A percentile compares a stretch with the other conserved stretches of the same genome.
phyloP scores from a whole-genome alignment of 2,888 invertebrate genomes.

The Dinocampus coccinellae region DNA sequence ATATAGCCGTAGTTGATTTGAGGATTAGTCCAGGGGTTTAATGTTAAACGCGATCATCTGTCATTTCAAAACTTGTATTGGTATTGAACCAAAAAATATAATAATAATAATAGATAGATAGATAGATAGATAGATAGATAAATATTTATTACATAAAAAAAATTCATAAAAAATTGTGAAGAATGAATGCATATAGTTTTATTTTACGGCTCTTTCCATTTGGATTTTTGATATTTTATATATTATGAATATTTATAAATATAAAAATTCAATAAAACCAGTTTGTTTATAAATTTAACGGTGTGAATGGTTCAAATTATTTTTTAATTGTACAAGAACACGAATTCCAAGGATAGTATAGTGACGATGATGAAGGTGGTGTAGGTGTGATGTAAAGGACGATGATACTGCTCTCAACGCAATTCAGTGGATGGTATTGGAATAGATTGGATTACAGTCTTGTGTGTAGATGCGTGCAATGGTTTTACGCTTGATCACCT shows the following conservation, averaged over 20 bases:
- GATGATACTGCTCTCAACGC: constrained; percentile 11
- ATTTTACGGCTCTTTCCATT: too few species aligned
- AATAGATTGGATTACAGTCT: constrained; percentile 30
- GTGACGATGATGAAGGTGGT: too few species aligned
- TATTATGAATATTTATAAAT: not conserved
- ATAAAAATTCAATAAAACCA: too few species aligned
- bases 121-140: too few species aligned
- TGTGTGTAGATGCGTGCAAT: constrained; percentile 27
- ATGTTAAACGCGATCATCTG: not conserved
- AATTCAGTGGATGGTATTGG: constrained; percentile 11
- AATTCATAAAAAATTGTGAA: not conserved
- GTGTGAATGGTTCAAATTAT: constrained; percentile 13
- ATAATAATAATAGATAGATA: too few species aligned
- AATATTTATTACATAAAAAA: too few species aligned
- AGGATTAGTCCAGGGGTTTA: constrained; percentile 1
- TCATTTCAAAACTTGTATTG: not conserved
- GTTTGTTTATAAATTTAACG: too few species aligned
- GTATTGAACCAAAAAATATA: not conserved
- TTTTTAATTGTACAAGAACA: constrained; percentile 4
- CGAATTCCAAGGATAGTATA: not conserved
- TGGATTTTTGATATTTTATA: not conserved
- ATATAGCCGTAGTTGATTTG: not conserved
- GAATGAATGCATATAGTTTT: too few species aligned
- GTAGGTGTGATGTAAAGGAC: not conserved
- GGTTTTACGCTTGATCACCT: constrained; percentile 27